Evolutionary conservation across 2,797 vertebrate species (phyloP).

Genomic region (Sitta carolinensis): DNA sequence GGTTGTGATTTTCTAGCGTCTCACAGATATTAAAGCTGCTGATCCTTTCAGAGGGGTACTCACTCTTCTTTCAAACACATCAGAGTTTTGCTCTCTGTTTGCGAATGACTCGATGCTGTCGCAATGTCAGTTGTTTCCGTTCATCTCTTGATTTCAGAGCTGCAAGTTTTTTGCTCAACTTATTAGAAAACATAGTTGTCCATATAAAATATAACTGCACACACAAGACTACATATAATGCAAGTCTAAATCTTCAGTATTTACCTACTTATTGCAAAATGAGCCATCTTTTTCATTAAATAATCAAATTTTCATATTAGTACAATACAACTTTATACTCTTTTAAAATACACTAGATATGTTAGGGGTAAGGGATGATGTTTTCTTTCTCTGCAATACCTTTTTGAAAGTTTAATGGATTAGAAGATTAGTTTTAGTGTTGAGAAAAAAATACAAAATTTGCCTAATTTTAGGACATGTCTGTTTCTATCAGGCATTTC

Average conservation of each 20-base stretch:
- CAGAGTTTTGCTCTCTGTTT: slow-evolving; percentile 58
- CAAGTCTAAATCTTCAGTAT: slow-evolving; percentile 79
- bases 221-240: slow-evolving; percentile 76
- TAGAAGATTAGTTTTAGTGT: slow-evolving; percentile 79
- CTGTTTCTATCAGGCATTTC: slow-evolving; percentile 77
- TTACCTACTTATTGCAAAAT: slow-evolving; percentile 85
- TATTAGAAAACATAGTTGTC: slow-evolving; percentile 74
- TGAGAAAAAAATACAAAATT: slow-evolving; percentile 77
- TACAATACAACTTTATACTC: slow-evolving; percentile 82
- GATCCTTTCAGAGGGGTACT: slow-evolving; percentile 67
- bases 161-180: slow-evolving; percentile 70
- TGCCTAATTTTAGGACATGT: slow-evolving; percentile 76
- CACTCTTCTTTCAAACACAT: slow-evolving; percentile 60
- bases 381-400: slow-evolving; percentile 78
- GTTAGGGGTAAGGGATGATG: slow-evolving; percentile 76
- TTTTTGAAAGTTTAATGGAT: slow-evolving; percentile 79
- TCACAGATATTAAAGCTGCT: slow-evolving; percentile 73
- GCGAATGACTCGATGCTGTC: slow-evolving; percentile 23
- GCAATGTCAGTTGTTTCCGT: slow-evolving; percentile 46
- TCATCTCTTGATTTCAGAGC: slow-evolving; percentile 66
- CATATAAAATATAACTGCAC: slow-evolving; percentile 79
- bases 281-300: slow-evolving; percentile 82
- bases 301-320: slow-evolving; percentile 81
- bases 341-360: slow-evolving; percentile 81
- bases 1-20: slow-evolving; percentile 41